Evolutionary conservation across 2,888 invertebrate species (phyloP).

Genomic region (Phortica magna): DNA sequence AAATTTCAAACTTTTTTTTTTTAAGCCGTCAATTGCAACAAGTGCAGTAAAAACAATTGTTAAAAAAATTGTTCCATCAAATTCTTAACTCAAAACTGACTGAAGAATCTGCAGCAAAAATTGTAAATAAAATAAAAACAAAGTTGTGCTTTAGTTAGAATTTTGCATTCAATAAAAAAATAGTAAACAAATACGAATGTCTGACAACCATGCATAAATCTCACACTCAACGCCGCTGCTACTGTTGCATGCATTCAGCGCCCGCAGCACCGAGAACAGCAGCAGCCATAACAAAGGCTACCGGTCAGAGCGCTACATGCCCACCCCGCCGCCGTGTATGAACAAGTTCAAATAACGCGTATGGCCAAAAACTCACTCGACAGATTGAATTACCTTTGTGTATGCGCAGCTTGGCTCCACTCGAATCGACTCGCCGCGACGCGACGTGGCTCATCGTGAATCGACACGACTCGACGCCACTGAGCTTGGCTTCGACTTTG

Average conservation of each 20-base stretch:
- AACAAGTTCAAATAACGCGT: slow-evolving; percentile 52
- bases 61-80: too few relatives aligned
- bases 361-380: slow-evolving; percentile 55
- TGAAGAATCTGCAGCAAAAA: too few relatives aligned
- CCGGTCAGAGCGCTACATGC: too few relatives aligned
- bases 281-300: too few relatives aligned
- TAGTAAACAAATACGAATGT: neutral
- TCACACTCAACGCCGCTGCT: neutral
- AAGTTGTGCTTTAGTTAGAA: neutral
- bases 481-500: neutral
- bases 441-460: neutral
- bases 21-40: too few relatives aligned
- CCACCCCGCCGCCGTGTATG: neutral
- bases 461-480: neutral
- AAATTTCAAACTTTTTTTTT: too few relatives aligned
- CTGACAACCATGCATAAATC: neutral
- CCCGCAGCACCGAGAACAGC: neutral
- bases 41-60: too few relatives aligned
- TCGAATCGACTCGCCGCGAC: neutral
- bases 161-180: neutral
- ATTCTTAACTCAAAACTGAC: too few relatives aligned
- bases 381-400: slow-evolving; percentile 66
- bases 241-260: neutral
- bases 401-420: slow-evolving; percentile 22
- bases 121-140: too few relatives aligned